Evolutionary conservation across 2,797 vertebrate genomes (phyloP).

Genomic region (Sphenodon punctatus): DNA sequence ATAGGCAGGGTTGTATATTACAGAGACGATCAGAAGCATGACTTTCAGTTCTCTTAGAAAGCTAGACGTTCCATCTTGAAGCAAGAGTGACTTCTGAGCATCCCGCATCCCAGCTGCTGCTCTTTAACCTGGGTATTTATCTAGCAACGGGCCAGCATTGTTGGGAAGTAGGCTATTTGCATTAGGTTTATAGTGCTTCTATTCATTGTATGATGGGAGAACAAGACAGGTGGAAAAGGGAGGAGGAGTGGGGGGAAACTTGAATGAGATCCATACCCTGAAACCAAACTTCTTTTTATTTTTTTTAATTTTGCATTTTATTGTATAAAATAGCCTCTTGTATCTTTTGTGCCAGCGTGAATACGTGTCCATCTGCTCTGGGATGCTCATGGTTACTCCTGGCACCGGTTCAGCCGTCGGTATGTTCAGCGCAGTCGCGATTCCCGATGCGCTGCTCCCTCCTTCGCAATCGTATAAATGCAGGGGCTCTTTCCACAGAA

Average conservation of each 20-base stretch:
- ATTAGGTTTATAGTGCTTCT: background rate
- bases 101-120: constrained; percentile 41
- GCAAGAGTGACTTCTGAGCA: constrained; percentile 1
- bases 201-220: background rate
- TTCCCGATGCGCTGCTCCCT: constrained; percentile 23
- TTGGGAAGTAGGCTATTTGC: background rate
- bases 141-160: background rate
- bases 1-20: background rate
- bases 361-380: constrained; percentile 70
- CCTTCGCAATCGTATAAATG: background rate
- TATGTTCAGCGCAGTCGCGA: constrained; percentile 6
- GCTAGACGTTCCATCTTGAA: background rate
- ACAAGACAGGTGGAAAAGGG: constrained; percentile 57
- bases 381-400: constrained; percentile 20
- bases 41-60: background rate
- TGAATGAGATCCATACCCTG: constrained; percentile 41
- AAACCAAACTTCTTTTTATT: constrained; percentile 49
- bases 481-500: background rate
- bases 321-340: background rate
- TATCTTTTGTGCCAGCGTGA: constrained; percentile 66
- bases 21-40: background rate
- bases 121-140: constrained; percentile 5
- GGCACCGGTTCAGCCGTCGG: constrained; percentile 38
- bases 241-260: constrained; percentile 17
- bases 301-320: background rate